These are phyloP conservation scores for Spheniscus mendiculus DNA, from an alignment of 2,113 vertebrate species.

Conservation along the genomic window DNA sequence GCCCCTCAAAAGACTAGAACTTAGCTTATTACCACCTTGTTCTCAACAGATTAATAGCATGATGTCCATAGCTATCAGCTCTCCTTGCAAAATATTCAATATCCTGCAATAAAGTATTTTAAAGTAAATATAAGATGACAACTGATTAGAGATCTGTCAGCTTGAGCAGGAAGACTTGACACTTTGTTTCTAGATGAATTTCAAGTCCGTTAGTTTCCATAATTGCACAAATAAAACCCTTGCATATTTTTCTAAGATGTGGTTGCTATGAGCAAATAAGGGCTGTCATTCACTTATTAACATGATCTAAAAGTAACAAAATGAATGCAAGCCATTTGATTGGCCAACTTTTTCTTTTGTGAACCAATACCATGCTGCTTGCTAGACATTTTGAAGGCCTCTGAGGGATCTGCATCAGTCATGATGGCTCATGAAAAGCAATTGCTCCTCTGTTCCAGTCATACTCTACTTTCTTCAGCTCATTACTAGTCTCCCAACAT, in stretches of 20 bases:
- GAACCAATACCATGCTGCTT: neutral
- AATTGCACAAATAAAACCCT: slow-evolving; percentile 56
- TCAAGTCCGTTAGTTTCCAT: slow-evolving; percentile 34
- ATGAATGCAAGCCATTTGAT: neutral
- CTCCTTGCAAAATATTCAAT: slow-evolving; percentile 34
- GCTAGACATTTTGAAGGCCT: neutral
- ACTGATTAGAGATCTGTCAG: slow-evolving; percentile 58
- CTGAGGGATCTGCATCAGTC: neutral
- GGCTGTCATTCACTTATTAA: slow-evolving; percentile 29
- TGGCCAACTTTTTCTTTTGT: neutral
- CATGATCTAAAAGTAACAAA: neutral
- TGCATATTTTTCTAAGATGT: neutral
- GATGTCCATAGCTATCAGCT: neutral
- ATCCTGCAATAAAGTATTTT: slow-evolving; percentile 31
- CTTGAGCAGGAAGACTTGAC: slow-evolving; percentile 35
- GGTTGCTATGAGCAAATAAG: slow-evolving; percentile 4
- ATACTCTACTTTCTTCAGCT: neutral
- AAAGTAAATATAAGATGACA: slow-evolving; percentile 47
- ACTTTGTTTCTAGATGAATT: slow-evolving; percentile 40
- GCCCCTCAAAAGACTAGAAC: neutral
- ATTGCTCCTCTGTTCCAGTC: neutral
- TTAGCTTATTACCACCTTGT: slow-evolving; percentile 5
- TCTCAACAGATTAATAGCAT: slow-evolving; percentile 11
- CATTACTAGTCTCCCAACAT: neutral
- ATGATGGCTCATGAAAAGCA: neutral